Evolutionary conservation across 2,113 vertebrate species (phyloP).

Genomic region (Pycnonotus jocosus): DNA sequence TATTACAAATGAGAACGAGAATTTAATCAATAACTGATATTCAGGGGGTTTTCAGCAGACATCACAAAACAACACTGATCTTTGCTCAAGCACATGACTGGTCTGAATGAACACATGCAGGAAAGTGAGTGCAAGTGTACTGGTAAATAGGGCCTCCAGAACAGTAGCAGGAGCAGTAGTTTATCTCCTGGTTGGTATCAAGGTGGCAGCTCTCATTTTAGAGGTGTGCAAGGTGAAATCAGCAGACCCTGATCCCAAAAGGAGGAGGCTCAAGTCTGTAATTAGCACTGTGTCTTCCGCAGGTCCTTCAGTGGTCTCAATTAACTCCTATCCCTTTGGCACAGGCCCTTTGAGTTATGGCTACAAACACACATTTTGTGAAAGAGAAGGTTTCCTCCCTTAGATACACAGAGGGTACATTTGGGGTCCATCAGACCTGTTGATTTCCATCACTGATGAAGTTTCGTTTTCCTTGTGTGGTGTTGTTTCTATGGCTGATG

Average conservation of each 20-base stretch:
- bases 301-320: background rate
- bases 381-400: background rate
- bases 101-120: background rate
- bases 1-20: background rate
- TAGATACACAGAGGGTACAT: background rate
- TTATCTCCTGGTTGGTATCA: background rate
- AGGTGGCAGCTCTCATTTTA: background rate
- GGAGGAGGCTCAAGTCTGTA: background rate
- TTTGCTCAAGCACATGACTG: constrained; percentile 8
- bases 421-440: background rate
- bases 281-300: background rate
- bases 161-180: background rate
- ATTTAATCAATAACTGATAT: constrained; percentile 27
- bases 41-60: background rate
- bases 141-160: background rate
- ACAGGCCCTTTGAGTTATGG: background rate
- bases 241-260: background rate
- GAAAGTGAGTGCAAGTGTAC: background rate
- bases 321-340: background rate
- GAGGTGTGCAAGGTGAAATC: background rate
- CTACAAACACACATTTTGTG: background rate
- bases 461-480: background rate
- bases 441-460: background rate
- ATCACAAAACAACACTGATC: background rate
- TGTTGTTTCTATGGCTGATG: background rate